Evolutionary conservation across 2,113 vertebrate genomes (phyloP), one percentile per base, ranked within the genome.

Genomic region (Phyllostomus hastatus): DNA sequence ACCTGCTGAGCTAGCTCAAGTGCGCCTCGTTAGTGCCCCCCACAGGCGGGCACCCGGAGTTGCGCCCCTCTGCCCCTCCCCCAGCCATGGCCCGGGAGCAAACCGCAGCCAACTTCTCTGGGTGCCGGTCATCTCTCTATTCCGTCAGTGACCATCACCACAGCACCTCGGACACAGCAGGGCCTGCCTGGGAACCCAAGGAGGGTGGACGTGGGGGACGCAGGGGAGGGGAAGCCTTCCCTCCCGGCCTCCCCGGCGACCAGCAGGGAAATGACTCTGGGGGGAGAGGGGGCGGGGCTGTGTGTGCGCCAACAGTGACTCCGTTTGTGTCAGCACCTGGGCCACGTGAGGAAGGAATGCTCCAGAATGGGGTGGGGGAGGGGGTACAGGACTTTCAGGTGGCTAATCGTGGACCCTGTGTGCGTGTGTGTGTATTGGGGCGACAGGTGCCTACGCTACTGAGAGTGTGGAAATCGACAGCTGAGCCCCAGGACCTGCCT

Each of bases 401-500:
- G 28, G 52, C 92, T 50, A 38, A 66, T 24, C n/a, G 41, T 20
- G 41, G 75, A 12, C 84, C 50, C 70, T 22, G 64, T 38, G 81
- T 73, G 22, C n/a, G 10, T 50, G 20, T 15, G 7, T 57, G 38
- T 5, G 84, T 0, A 41, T 80, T 28, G 20, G 16, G 82, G 8
- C 82, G 4, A 24, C 57, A 50, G 54, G 28, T 50, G 38, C 33
- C 95, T 86, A 90, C 4, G 1, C 90, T 96, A 86, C 76, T 80
- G 88, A 97, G 97, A 92, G 41, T 46, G 52, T 78, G 90, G 57
- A 52, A 80, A 72, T 84, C 28, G 43, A 48, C 20, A 43, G 48
- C 78, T 83, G 78, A 89, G 95, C 92, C 94, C 12, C 95, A 97
- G 59, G 93, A 94, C 96, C 95, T 88, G 96, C 94, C 97, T 95